phyloP scores from a whole-genome alignment of 2,113 vertebrate species.

The Scopus umbretta region DNA sequence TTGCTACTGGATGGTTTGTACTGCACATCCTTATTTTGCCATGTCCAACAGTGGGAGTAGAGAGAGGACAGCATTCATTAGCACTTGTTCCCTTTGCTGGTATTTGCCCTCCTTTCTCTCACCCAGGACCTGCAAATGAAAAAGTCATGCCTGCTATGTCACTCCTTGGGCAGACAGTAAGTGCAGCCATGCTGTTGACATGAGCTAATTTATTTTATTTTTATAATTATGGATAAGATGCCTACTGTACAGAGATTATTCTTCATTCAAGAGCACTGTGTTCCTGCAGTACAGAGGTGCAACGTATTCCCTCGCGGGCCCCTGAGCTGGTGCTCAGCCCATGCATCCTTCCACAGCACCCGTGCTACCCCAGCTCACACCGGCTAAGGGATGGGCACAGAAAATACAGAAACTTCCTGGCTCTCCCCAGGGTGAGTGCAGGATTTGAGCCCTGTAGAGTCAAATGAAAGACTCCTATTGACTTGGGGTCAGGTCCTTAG shows the following conservation, averaged over 20 bases:
- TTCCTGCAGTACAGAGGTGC: neutral
- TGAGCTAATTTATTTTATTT: neutral
- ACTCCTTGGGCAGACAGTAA: neutral
- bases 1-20: accelerated
- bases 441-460: neutral
- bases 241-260: neutral
- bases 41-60: neutral
- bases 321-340: neutral
- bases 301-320: accelerated
- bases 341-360: neutral
- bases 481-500: conserved; percentile 41
- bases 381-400: neutral
- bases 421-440: neutral
- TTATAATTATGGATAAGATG: neutral
- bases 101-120: neutral
- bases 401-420: neutral
- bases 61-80: neutral
- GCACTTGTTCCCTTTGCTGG: neutral
- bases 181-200: neutral
- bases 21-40: neutral
- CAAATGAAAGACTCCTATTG: neutral
- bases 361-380: accelerated
- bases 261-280: neutral
- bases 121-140: neutral
- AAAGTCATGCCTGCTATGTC: neutral